phyloP scores from a whole-genome alignment of 2,113 vertebrate genomes.

The Nycticebus coucang region DNA sequence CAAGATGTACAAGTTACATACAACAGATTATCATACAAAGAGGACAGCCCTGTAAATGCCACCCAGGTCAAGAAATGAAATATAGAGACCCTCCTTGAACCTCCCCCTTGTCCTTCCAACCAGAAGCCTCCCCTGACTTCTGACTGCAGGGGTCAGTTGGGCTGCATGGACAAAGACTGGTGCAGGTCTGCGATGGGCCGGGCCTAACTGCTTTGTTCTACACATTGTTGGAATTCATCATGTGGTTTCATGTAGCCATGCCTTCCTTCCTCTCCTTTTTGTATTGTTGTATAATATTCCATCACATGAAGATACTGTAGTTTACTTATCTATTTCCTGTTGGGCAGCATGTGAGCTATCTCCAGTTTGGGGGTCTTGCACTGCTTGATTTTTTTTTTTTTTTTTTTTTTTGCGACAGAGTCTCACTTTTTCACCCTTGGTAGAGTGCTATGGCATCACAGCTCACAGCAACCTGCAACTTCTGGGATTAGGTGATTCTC shows the following conservation, averaged over 20 bases:
- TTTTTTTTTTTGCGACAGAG: no score
- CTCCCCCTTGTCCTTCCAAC: not conserved
- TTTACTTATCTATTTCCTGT: not conserved
- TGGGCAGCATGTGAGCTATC: not conserved
- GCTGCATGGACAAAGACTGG: no score
- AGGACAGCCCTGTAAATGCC: not conserved
- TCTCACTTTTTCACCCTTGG: no score
- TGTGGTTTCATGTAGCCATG: not conserved
- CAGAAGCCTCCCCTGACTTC: no score
- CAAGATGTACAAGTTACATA: not conserved
- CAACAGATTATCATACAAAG: not conserved
- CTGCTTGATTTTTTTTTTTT: no score
- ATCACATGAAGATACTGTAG: fast-evolving
- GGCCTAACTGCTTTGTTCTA: fast-evolving
- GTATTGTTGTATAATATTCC: not conserved
- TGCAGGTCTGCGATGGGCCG: no score
- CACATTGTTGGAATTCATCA: fast-evolving
- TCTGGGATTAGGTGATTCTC: no score
- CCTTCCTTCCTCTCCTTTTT: not conserved
- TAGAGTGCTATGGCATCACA: no score
- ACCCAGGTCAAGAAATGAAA: not conserved
- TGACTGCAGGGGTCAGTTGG: fast-evolving
- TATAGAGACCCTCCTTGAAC: not conserved
- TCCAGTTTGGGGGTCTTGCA: not conserved
- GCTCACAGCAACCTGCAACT: no score